Evolutionary conservation across 2,797 vertebrate species (phyloP), one percentile per base, ranked within the genome.

Genomic region (Echeneis naucrates): DNA sequence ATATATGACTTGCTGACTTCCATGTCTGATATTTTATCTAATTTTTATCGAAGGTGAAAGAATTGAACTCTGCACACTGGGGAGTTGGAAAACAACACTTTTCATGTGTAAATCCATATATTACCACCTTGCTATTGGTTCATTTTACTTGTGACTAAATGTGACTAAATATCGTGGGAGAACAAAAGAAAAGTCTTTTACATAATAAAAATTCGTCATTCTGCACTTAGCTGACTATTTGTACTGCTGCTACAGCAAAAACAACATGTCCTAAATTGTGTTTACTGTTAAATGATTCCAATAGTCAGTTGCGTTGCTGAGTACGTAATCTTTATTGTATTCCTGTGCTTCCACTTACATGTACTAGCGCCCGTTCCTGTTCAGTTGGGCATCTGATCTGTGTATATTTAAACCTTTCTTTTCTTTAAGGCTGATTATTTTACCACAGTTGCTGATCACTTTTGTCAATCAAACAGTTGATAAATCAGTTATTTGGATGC

Each of bases 251-350:
- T 83, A 63, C 48, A 42, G n/a, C n/a, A n/a, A n/a, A 44, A 50
- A 58, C 66, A 83, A 84, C 78, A 66, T 74, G 77, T 74, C 84
- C 77, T 75, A 85, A 84, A 90, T 87, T 87, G 68, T 70, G 64
- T 75, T 76, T 69, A 67, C 51, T 64, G 38, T 47, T 59, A 35
- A 78, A 80, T 78, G 68, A 81, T 70, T 72, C 30, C 32, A 68
- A 23, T 59, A 64, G 23, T 78, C 52, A 67, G 40, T 57, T 65
- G 21, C 47, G 62, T 47, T 30, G 48, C 51, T 1, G 0, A 57
- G 54, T 59, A 54, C 66, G 24, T 40, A 16, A 17, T 48, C 38
- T n/a, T n/a, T n/a, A n/a, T n/a, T n/a, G n/a, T n/a, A n/a, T n/a
- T n/a, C n/a, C n/a, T n/a, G n/a, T n/a, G 61, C 23, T 24, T 10